phyloP scores from a whole-genome alignment of 2,113 vertebrate genomes.

The Gavia stellata region DNA sequence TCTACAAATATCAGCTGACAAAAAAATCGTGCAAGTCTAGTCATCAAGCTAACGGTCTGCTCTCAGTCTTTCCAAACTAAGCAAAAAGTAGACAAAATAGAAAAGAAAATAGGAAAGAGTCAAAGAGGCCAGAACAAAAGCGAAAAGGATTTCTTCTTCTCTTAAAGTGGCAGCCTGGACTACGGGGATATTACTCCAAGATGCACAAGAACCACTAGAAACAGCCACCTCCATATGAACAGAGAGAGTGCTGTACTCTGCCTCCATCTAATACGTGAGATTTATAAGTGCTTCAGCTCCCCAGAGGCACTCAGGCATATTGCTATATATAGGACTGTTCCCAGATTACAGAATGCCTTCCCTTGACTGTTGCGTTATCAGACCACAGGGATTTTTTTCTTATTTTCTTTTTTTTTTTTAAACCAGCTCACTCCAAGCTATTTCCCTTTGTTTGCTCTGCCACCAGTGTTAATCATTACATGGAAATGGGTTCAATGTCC shows the following conservation, averaged over 20 bases:
- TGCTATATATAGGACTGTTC: slow-evolving; percentile 67
- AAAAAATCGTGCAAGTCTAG: slow-evolving; percentile 28
- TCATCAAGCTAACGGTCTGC: slow-evolving; percentile 12
- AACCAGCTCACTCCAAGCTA: background rate
- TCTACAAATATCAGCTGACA: slow-evolving; percentile 46
- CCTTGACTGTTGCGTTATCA: slow-evolving; percentile 31
- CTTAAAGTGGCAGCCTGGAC: background rate
- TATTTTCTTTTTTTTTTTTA: background rate
- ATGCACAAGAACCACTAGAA: slow-evolving; percentile 14
- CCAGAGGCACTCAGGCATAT: slow-evolving; percentile 50
- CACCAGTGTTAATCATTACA: slow-evolving; percentile 21
- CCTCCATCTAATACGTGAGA: slow-evolving; percentile 49
- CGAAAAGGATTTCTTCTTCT: background rate
- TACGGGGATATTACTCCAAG: background rate
- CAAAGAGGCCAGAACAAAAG: background rate
- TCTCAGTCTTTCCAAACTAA: background rate
- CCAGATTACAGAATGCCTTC: slow-evolving; percentile 54
- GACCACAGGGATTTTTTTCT: slow-evolving; percentile 18
- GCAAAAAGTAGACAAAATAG: background rate
- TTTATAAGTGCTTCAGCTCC: slow-evolving; percentile 57
- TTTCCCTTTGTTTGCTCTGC: slow-evolving; percentile 13
- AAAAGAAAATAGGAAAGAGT: background rate
- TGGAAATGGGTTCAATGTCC: slow-evolving; percentile 52
- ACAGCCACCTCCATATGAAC: slow-evolving; percentile 13
- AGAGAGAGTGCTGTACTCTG: slow-evolving; percentile 3